Evolutionary conservation across 1,140 invertebrate genomes (phyloP).

Genomic region (Drosophila bocqueti): DNA sequence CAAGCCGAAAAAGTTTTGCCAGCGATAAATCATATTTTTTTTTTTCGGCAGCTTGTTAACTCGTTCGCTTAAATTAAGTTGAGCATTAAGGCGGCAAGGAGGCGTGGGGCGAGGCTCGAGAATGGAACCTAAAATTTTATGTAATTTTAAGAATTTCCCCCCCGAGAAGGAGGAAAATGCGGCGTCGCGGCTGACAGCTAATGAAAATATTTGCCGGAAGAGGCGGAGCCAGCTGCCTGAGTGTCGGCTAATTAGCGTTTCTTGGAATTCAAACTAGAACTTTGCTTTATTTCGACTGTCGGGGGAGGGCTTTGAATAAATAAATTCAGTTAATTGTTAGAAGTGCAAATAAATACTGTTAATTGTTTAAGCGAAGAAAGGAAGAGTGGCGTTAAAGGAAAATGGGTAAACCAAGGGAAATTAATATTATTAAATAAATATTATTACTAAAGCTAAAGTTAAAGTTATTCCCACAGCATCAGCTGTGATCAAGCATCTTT

Average conservation of each 20-base stretch:
- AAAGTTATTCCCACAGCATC: not conserved
- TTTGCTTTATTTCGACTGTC: not conserved
- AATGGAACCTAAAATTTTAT: conserved; percentile 49
- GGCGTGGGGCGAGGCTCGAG: conserved; percentile 2
- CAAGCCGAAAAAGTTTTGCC: conserved; percentile 62
- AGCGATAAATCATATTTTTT: conserved; percentile 75
- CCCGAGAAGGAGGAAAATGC: conserved; percentile 6
- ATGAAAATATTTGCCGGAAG: conserved; percentile 60
- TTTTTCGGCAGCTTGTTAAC: conserved; percentile 64
- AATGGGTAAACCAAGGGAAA: not conserved
- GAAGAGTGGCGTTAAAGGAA: not conserved
- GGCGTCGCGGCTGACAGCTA: conserved; percentile 54
- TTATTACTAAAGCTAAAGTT: not conserved
- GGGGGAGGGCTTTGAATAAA: conserved; percentile 5
- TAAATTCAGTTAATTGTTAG: conserved; percentile 5
- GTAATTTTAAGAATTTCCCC: conserved; percentile 52
- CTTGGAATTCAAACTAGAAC: conserved; percentile 12
- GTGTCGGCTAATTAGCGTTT: conserved; percentile 48
- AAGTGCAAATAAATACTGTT: not conserved
- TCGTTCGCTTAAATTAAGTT: conserved; percentile 77
- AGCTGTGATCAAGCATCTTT: conserved; percentile 8
- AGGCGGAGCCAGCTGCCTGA: conserved; percentile 2
- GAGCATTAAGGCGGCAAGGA: conserved; percentile 52
- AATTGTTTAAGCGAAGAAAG: not conserved
- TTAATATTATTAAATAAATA: not conserved